phyloP scores from a whole-genome alignment of 2,113 vertebrate genomes.

The Chauna torquata region DNA sequence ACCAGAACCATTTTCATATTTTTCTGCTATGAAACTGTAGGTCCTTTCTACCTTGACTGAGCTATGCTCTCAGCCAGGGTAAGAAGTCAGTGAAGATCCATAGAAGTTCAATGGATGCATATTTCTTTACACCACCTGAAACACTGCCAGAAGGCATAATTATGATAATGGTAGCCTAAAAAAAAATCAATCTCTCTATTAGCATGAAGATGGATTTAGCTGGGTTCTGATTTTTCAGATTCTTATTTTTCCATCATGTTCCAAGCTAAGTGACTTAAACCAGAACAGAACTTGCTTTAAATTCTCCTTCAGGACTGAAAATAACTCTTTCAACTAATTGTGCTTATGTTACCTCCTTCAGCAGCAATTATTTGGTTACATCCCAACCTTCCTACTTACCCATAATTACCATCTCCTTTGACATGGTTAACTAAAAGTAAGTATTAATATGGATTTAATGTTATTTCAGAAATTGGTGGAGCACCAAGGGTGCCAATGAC shows the following conservation, averaged over 20 bases:
- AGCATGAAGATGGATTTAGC: not conserved
- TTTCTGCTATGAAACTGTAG: not conserved
- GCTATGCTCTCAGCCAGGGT: not conserved
- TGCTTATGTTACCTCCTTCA: conserved; percentile 37
- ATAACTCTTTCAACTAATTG: not conserved
- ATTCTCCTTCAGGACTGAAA: not conserved
- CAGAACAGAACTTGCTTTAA: not conserved
- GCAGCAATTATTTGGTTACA: conserved; percentile 29
- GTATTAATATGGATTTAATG: conserved; percentile 27
- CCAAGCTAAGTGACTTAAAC: not conserved
- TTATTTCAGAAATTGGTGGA: conserved; percentile 25
- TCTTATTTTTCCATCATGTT: not conserved
- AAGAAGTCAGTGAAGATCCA: not conserved
- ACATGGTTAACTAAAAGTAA: conserved; percentile 5
- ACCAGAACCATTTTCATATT: not conserved
- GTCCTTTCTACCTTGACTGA: not conserved
- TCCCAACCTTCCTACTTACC: conserved; percentile 10
- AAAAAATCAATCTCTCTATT: not conserved
- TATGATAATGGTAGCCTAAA: not conserved
- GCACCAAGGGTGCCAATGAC: not conserved
- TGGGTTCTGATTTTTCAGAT: not conserved
- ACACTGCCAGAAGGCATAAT: not conserved
- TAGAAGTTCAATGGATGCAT: not conserved
- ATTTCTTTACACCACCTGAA: not conserved
- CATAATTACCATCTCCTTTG: conserved; percentile 58